Conservation (phyloP, 92 coral and sea anemone species). For the Heteractis magnifica region DNA sequence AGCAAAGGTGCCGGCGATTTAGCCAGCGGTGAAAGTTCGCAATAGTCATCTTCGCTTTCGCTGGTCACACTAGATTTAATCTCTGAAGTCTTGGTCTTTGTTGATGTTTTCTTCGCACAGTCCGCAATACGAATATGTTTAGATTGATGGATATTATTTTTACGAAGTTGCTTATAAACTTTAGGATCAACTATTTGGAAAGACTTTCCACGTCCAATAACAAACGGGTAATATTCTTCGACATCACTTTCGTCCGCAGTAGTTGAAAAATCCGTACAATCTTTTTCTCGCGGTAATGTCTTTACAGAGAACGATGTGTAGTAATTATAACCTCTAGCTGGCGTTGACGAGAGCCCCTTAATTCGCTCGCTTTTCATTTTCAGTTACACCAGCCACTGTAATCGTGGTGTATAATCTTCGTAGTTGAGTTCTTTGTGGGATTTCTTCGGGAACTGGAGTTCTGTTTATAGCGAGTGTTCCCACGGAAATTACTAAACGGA, state of each 20-base stretch:
- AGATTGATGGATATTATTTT: conserved; percentile 71
- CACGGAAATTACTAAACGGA: conserved; percentile 25
- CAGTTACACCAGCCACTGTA: not conserved
- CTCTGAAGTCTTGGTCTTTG: conserved; percentile 31
- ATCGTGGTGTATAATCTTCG: not conserved
- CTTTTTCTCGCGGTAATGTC: conserved; percentile 37
- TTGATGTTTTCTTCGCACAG: conserved; percentile 68
- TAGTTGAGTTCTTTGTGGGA: not conserved
- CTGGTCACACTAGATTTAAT: conserved; percentile 6
- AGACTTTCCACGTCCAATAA: conserved; percentile 77
- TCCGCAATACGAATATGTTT: conserved; percentile 68
- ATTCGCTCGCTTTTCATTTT: conserved; percentile 34
- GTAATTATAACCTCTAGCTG: conserved; percentile 19
- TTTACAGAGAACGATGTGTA: conserved; percentile 31
- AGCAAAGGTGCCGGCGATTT: conserved; percentile 63
- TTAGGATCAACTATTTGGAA: conserved; percentile 86
- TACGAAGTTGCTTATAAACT: conserved; percentile 82
- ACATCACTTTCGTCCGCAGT: conserved; percentile 67
- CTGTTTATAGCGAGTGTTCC: conserved; percentile 32
- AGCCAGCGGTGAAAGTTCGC: conserved; percentile 90
- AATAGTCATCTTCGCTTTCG: conserved; percentile 68
- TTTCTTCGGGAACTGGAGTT: conserved; percentile 2
- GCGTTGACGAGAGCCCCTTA: conserved; percentile 50
- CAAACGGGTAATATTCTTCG: conserved; percentile 83
- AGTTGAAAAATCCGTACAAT: conserved; percentile 41